Evolutionary conservation across 2,797 vertebrate species (phyloP), one percentile per base, ranked within the genome.

Genomic region (Microchirus variegatus): DNA sequence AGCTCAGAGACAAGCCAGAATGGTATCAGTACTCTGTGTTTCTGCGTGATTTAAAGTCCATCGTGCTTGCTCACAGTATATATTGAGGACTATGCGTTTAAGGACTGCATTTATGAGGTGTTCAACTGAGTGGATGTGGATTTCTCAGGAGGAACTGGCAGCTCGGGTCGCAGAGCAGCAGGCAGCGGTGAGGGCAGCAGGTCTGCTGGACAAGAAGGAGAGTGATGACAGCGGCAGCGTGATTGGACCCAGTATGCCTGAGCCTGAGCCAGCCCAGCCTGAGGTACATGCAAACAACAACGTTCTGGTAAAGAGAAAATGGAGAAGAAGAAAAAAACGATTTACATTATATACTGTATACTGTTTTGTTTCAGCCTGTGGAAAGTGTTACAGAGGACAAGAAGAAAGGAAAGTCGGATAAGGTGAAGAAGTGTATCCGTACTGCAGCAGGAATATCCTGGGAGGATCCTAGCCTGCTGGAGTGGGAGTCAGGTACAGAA

Each of bases 371-470:
- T 15, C 62, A 95, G 91, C 91, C 93, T 10, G 75, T 83, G 44
- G 96, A 97, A 73, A 92, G 63, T 2, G 61, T 86, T 5, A 64
- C 92, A 3, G 96, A 97, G 35, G 95, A 97, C 78, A 96, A 95
- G 57, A 96, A 95, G 89, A 96, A 94, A 78, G 75, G 82, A 0
- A 95, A 92, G 70, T 83, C 82, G 2, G 96, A 97, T 63, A 95
- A 96, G 66, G 82, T 94, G 72, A 97, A 94, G 84, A 95, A 96
- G 59, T 96, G 95, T 59, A 96, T 97, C 70, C 94, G 95, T 2
- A 96, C 95, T 0, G 96, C 96, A 3, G 96, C 96, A 0, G 96
- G 96, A 3, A 94, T 90, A 2, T 89, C 85, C 64, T 97, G 96
- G 96, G 96, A 97, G 61, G 96, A 97, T 60, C 80, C 90, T 19